phyloP scores from a whole-genome alignment of 2,888 invertebrate species.

The Lordiphosa fenestrarum region DNA sequence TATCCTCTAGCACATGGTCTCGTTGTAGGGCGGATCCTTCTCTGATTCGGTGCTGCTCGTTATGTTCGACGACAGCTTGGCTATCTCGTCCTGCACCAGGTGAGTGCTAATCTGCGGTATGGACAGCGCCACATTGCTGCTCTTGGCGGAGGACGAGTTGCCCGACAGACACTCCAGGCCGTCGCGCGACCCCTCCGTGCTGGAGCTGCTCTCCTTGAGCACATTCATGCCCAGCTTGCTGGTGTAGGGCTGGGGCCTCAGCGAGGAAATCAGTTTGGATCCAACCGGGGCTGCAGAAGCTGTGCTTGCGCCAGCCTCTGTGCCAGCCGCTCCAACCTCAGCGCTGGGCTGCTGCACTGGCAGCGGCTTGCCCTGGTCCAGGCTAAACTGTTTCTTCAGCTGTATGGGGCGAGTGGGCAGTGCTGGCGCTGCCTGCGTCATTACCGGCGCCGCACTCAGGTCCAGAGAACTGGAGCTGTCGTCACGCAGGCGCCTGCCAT shows the following conservation, averaged over 20 bases:
- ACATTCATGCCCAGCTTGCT: constrained; percentile 79
- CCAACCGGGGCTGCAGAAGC: constrained; percentile 46
- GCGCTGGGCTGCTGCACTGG: constrained; percentile 43
- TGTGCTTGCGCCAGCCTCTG: constrained; percentile 49
- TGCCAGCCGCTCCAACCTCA: constrained; percentile 18
- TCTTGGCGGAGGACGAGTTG: constrained; percentile 38
- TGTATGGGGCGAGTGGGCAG: constrained; percentile 76
- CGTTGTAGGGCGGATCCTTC: constrained; percentile 80
- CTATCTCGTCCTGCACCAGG: constrained; percentile 80
- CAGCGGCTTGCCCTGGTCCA: constrained; percentile 78
- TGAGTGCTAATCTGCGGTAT: constrained; percentile 80
- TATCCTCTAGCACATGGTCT: constrained; percentile 80
- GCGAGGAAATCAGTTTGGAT: constrained; percentile 76
- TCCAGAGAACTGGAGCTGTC: constrained; percentile 65
- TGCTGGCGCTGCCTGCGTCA: constrained; percentile 65
- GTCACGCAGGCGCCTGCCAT: constrained; percentile 61
- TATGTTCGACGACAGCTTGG: constrained; percentile 80
- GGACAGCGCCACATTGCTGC: constrained; percentile 43
- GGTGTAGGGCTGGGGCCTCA: constrained; percentile 73
- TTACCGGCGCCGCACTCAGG: constrained; percentile 58
- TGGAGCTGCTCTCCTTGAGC: constrained; percentile 80
- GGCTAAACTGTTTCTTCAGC: constrained; percentile 80
- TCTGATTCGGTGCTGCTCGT: constrained; percentile 81
- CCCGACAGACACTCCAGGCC: constrained; percentile 54
- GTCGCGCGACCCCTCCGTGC: constrained; percentile 80